A percentile compares a stretch with the other conserved stretches of the same genome.
These are phyloP conservation scores for Tilapia sparmanii DNA, from an alignment of 2,113 vertebrate species.

Conservation along the genomic window DNA sequence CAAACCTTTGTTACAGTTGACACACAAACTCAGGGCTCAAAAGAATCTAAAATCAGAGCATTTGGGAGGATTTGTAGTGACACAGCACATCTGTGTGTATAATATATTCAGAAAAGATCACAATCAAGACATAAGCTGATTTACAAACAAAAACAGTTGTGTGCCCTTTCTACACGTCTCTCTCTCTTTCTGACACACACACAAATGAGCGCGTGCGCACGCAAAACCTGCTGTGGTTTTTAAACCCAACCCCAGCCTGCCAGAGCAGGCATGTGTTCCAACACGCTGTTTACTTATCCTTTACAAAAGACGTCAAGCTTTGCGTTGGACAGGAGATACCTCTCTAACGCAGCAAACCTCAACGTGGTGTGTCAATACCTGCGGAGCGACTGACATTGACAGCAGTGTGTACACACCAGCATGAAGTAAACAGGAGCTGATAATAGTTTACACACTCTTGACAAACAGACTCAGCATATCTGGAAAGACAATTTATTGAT, in stretches of 20 bases:
- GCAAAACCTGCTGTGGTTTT: neutral
- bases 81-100: neutral
- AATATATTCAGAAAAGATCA: neutral
- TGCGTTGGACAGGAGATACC: conserved; percentile 5
- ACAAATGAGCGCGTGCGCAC: neutral
- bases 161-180: neutral
- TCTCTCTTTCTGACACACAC: neutral
- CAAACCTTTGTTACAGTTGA: neutral
- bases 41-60: neutral
- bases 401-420: neutral
- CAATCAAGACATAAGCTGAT: neutral
- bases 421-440: neutral
- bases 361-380: conserved; percentile 43
- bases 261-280: conserved; percentile 39
- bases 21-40: neutral
- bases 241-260: conserved; percentile 24
- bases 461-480: neutral
- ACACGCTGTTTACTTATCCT: conserved; percentile 56
- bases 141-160: neutral
- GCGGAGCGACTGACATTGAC: neutral
- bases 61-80: neutral
- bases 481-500: neutral
- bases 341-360: conserved; percentile 33
- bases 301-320: conserved; percentile 46
- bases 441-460: conserved; percentile 5